These are phyloP conservation scores for Xiphias gladius DNA, from an alignment of 2,113 vertebrate genomes.

Conservation along the genomic window DNA sequence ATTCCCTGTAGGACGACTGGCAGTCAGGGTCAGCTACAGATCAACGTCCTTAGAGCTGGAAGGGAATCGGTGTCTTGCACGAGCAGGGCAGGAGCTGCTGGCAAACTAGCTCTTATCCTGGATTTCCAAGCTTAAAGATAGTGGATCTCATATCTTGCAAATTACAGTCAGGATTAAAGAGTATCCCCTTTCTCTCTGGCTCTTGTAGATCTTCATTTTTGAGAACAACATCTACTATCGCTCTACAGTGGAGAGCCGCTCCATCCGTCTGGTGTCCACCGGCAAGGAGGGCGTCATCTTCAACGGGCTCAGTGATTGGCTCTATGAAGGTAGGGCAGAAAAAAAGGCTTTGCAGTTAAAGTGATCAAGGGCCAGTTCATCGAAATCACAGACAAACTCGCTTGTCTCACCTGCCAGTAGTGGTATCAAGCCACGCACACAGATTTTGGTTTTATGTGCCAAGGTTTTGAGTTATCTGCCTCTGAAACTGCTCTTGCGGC, in stretches of 20 bases:
- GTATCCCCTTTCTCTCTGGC: background rate
- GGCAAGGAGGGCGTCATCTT: slow-evolving; percentile 96
- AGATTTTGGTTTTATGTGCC: background rate
- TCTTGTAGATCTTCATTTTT: slow-evolving; percentile 94
- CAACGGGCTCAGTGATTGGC: slow-evolving; percentile 97
- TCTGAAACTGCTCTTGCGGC: background rate
- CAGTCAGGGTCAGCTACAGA: background rate
- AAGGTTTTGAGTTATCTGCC: background rate
- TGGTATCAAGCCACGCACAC: background rate
- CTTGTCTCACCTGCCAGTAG: background rate
- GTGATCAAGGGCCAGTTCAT: background rate
- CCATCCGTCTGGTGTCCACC: slow-evolving; percentile 95
- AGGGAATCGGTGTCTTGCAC: background rate
- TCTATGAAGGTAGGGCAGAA: slow-evolving; percentile 93
- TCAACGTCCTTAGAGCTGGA: background rate
- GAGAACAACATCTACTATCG: slow-evolving; percentile 99
- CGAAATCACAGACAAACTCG: no score
- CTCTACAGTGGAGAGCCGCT: slow-evolving; percentile 92
- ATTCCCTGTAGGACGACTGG: background rate
- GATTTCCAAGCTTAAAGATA: background rate
- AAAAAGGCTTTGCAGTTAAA: background rate
- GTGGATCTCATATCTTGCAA: background rate
- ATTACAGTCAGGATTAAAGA: background rate
- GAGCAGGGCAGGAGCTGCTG: no score
- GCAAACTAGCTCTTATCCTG: background rate